Evolutionary conservation across 2,888 invertebrate species (phyloP), one percentile per base, ranked within the genome.

Genomic region (Lathronympha strigana): DNA sequence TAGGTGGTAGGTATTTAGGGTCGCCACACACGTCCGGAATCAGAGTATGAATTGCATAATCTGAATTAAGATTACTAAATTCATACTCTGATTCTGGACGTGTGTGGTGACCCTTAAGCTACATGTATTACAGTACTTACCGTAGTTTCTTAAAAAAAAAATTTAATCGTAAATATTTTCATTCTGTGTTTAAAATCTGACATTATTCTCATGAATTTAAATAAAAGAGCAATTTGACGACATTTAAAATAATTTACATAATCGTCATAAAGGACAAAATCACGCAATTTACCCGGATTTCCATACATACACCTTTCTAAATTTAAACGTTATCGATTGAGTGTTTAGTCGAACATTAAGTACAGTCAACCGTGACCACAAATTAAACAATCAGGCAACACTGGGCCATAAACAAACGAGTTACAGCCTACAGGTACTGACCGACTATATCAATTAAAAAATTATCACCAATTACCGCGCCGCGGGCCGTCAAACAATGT

Each of bases 391-490:
- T 66, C 66, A 49, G 47, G 23, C 33, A 60, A 33, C 49, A 33
- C 61, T 40, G 54, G 9, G 50, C 61, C 53, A 47, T 64, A 54
- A 63, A 61, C 63, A 63, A 67, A 58, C 61, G 38, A 63, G 58
- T 55, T 53, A 68, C 69, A 38, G 64, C 54, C 51, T 53, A 68
- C 69, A 38, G 64, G 61, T 63, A 71, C 23, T n/a, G 23, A n/a
- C 68, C 66, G 71, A 78, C 75, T 76, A 79, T 81, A 83, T 81
- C 83, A 83, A 86, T 87, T 84, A 84, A 84, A 86, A 84, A 84
- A 85, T 85, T 82, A 87, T 82, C 78, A 83, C 82, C 87, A 83
- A 88, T 87, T 82, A 87, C 71, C 71, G 68, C 84, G 54, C 88
- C 75, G 81, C 87, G 79, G 87, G 90, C 78, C 77, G 80, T 78